Evolutionary conservation across 2,797 vertebrate genomes (phyloP), one percentile per base, ranked within the genome.

Genomic region (Todus mexicanus): DNA sequence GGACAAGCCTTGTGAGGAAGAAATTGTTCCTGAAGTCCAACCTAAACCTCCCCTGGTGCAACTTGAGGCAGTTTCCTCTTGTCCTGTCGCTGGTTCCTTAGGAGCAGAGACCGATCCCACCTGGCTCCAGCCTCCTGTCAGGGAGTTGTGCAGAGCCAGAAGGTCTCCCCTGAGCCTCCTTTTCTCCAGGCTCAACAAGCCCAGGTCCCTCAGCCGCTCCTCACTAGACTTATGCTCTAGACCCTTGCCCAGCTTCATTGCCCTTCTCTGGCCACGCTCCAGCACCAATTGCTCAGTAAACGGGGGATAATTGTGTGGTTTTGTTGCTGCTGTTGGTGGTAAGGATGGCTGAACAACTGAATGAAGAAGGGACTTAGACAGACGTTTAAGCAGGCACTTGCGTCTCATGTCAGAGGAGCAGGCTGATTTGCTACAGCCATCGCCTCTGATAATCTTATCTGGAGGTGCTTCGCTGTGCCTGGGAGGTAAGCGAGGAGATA

Each of bases 391-490:
- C 76, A 65, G 91, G 73, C 8, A 0, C 53, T 38, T 21, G 33
- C 1, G 4, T 6, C 85, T 43, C 22, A 2, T 16, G 76, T 29
- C 40, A 5, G 87, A 15, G 53, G 75, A 50, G 78, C 89, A 12
- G 60, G 29, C 48, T 20, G 2, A 1, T 33, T 63, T 0, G 3
- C 48, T 8, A 18, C 1, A 1, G 56, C 72, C 56, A 2, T 47
- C 1, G 3, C 72, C 40, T 42, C 0, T 0, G 53, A 57, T 89
- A 54, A 93, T 83, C 91, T 83, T 65, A 83, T 60, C 89, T 15
- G 0, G 47, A 70, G 93, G 69, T 11, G 1, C 92, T 77, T 37
- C 35, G 1, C n/a, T 0, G 1, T 60, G 72, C 94, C 89, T 19
- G 74, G 23, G 21, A 84, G 92, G 89, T 85, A 57, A 33, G 45